Base-by-base conservation (phyloP, 2,888 invertebrate species). In the Cosmopolites sordidus region DNA sequence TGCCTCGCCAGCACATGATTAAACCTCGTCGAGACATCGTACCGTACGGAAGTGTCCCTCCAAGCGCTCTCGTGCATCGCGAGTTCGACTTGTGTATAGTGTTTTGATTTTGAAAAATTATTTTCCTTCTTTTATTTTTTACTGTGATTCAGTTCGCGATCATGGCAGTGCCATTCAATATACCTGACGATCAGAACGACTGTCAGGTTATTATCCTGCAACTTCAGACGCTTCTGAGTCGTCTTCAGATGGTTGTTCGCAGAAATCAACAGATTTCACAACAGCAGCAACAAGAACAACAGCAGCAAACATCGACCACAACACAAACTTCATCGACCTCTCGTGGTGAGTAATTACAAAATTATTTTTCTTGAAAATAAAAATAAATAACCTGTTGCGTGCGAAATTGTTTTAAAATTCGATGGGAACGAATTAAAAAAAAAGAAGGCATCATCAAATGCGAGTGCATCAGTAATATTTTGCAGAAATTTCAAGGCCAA, bases 111-210 rank as follows among this genome's bases (percentile, higher is more conserved):
- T 9, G 14, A 15, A 38, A 15, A 38, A 14, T 3, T 9, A 12
- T 38, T 38, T 44, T 8, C 18, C 30, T 18, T 29, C 41, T 33
- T 33, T 33, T 33, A 33, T 33, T 33, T 33, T 33, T n/a, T 6
- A 33, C 42, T 48, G 48, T 49, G 49, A 49, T 40, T 48, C 18
- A 40, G 30, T 55, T 48, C 15, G 40, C 47, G 43, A 60, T 49
- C 16, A 74, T 74, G 74, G 74, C 74, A 56, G 71, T 73, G 65
- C 74, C 74, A 37, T 73, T 74, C 60, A 65, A 65, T 52, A 62
- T 73, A 54, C 72, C 73, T 43, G 69, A 68, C 62, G 70, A 71
- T 56, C 69, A 70, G 43, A 66, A 65, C 38, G 69, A 70, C 58
- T 65, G 66, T 51, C 64, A 68, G 58, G 64, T 70, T 58, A 60